Percentiles rank a stretch among this genome's conserved stretches.
Conservation (phyloP, 2,797 vertebrate species). For the Cyclura pinguis region DNA sequence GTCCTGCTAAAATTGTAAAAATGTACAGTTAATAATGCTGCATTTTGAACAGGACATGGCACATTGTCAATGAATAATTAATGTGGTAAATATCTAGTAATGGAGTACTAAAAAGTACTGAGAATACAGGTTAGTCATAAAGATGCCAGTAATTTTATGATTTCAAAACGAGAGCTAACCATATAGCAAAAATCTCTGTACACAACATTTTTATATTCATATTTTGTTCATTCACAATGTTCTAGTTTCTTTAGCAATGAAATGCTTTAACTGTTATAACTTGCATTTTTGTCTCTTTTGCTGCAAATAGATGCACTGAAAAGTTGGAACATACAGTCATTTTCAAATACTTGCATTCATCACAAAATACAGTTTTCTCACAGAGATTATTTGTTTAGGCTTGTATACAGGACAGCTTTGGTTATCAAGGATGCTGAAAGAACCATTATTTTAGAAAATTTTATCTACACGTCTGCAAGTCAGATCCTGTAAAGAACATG, state of each 20-base stretch:
- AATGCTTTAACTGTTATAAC: background rate
- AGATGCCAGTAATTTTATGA: background rate
- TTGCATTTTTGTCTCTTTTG: background rate
- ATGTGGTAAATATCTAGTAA: background rate
- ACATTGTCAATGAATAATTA: background rate
- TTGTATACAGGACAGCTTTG: background rate
- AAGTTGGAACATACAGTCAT: background rate
- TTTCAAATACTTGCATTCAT: background rate
- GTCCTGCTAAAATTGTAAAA: constrained; percentile 80
- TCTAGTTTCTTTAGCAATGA: background rate
- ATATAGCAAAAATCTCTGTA: background rate
- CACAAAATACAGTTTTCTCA: background rate
- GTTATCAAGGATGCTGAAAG: background rate
- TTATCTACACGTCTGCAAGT: background rate
- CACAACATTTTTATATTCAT: background rate
- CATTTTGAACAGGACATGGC: constrained; percentile 24
- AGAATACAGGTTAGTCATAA: background rate
- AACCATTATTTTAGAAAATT: background rate
- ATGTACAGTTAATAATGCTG: constrained; percentile 28
- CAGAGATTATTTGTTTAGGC: background rate
- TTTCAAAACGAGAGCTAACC: background rate
- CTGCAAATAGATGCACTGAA: background rate
- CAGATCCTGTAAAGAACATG: background rate
- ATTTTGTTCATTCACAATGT: background rate
- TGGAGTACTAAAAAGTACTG: background rate